These are phyloP conservation scores for Bursaphelenchus mucronatus DNA, from an alignment of 1,140 invertebrate species.

Conservation along the genomic window DNA sequence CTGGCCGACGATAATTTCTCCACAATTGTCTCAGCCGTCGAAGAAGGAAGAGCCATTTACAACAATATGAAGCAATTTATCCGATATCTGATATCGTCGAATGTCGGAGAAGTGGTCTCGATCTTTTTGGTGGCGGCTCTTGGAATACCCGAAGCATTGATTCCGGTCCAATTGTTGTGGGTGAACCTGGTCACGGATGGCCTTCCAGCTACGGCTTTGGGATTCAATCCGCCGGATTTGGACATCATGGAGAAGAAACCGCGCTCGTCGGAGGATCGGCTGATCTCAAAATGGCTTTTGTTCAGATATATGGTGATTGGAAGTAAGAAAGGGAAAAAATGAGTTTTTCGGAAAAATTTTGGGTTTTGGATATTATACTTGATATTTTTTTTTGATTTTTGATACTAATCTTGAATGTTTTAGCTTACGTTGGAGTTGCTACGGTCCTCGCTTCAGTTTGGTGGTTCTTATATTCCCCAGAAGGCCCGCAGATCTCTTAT, in stretches of 20 bases:
- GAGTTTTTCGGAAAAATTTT: no score
- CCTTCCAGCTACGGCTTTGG: slow-evolving; percentile 48
- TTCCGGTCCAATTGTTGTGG: slow-evolving; percentile 27
- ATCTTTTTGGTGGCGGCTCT: neutral
- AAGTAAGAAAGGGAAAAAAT: no score
- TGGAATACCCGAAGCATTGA: slow-evolving; percentile 13
- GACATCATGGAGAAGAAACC: slow-evolving; percentile 58
- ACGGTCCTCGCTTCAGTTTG: no score
- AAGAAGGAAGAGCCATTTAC: slow-evolving; percentile 62
- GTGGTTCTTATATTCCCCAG: no score
- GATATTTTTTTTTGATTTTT: no score
- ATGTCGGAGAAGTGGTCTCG: neutral
- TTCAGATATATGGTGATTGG: neutral
- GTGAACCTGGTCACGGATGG: slow-evolving; percentile 39
- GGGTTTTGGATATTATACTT: no score
- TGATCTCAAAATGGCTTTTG: slow-evolving; percentile 32
- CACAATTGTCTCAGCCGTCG: slow-evolving; percentile 58
- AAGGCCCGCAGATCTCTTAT: no score
- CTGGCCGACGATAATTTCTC: slow-evolving; percentile 60
- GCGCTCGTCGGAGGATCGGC: neutral
- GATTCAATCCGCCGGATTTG: slow-evolving; percentile 54
- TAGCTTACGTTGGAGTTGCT: no score
- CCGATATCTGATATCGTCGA: slow-evolving; percentile 50
- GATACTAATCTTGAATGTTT: no score
- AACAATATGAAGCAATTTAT: slow-evolving; percentile 64